Base-by-base conservation (phyloP, 2,888 invertebrate species). In the Thymelicus acteon region DNA sequence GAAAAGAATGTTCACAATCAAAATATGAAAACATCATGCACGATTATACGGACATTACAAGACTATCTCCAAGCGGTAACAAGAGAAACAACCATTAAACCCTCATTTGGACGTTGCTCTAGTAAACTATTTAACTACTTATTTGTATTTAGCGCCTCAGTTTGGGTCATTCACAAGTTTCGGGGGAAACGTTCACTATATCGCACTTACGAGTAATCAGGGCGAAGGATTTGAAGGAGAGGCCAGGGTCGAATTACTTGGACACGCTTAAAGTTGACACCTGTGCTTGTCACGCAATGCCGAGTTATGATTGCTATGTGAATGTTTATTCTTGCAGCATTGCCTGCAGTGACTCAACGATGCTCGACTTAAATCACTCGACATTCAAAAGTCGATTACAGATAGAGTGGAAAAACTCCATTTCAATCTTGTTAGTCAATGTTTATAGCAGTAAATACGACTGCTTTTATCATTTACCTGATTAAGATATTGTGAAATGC, bases 181-280 rank as follows among this genome's bases (percentile, higher is more conserved):
- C 40, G 54, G n/a, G n/a, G 64, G 60, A 57, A 52, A 64, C 64
- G n/a, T 58, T 39, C 63, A 19, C 19, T 63, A 49, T 49, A 64
- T 15, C 5, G 40, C 63, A 31, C 44, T 58, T 44, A 49, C 60
- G n/a, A 62, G 69, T 63, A 64, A 70, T 70, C 70, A 64, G 60
- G 70, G 60, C 64, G 58, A 60, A 70, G 64, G 70, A 60, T 64
- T 64, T 57, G 49, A 63, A 58, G 39, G 31, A 49, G 58, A 54
- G 58, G 69, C n/a, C 64, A 64, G 48, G 70, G 70, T 64, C 49
- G 47, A 61, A 40, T 40, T 49, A 63, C 63, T 63, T 15, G 58
- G 69, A 69, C 49, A 63, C 47, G 52, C 31, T 19, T 60, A 49
- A 54, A 68, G 68, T 64, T 19, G 62, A 63, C 68, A 69, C 68